These are phyloP conservation scores for Cyprinodon brontotheroides DNA, from an alignment of 2,113 vertebrate genomes.

Conservation along the genomic window DNA sequence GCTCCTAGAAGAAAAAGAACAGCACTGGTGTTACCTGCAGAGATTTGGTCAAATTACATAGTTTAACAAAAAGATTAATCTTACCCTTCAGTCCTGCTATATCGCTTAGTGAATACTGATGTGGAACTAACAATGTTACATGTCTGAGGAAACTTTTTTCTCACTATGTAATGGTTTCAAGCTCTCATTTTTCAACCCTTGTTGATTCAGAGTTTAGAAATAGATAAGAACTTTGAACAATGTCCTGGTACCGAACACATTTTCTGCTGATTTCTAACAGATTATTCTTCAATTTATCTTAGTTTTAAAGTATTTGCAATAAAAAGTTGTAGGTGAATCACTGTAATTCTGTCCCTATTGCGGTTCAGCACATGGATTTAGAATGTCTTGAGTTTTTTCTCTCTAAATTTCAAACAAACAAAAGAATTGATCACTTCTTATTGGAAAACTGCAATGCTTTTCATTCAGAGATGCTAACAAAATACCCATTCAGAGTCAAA, in stretches of 20 bases:
- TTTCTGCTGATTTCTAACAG: background rate
- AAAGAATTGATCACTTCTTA: too few relatives aligned
- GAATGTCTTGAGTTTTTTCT: too few relatives aligned
- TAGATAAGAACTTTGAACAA: background rate
- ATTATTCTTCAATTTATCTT: background rate
- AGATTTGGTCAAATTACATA: conserved; percentile 23
- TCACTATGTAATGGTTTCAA: conserved; percentile 12
- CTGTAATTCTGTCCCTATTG: too few relatives aligned
- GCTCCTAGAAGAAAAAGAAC: conserved; percentile 80
- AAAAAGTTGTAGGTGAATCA: background rate
- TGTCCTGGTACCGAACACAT: background rate
- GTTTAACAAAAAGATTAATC: conserved; percentile 14
- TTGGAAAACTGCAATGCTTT: too few relatives aligned
- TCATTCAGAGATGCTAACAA: too few relatives aligned
- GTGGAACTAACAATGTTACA: conserved; percentile 30
- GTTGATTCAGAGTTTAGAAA: conserved; percentile 11
- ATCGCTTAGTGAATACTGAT: conserved; percentile 30
- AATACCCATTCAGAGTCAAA: too few relatives aligned
- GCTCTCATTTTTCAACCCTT: background rate
- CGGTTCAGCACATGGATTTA: too few relatives aligned
- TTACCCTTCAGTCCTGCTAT: conserved; percentile 9
- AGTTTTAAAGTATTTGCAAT: background rate
- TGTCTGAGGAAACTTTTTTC: conserved; percentile 12
- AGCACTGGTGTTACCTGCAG: conserved; percentile 8
- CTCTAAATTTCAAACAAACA: too few relatives aligned